Conservation (phyloP, 2,888 invertebrate genomes). For the Oscheius sp. region DNA sequence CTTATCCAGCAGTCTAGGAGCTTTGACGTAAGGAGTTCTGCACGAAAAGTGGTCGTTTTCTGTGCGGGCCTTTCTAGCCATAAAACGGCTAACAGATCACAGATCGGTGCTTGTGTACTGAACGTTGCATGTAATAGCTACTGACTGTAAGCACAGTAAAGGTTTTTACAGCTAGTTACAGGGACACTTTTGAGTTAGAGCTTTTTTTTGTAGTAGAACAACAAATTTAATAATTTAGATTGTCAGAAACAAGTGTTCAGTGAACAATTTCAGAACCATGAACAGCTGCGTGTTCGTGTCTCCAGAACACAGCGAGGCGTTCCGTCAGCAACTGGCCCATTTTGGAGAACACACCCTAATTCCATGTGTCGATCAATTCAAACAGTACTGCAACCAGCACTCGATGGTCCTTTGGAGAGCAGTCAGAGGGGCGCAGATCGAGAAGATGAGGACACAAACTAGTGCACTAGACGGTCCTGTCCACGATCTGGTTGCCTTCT, state of each 20-base stretch:
- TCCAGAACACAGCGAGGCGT: slow-evolving; percentile 50
- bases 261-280: slow-evolving; percentile 40
- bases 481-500: slow-evolving; percentile 64
- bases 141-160: too few species aligned
- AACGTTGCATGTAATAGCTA: background rate
- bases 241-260: too few species aligned
- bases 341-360: slow-evolving; percentile 65
- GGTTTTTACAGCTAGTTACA: too few species aligned
- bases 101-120: too few species aligned
- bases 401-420: slow-evolving; percentile 59
- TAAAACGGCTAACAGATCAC: too few species aligned
- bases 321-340: slow-evolving; percentile 50
- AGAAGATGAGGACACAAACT: slow-evolving; percentile 46
- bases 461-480: slow-evolving; percentile 50
- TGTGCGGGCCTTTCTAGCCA: too few species aligned
- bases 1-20: background rate
- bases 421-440: slow-evolving; percentile 60
- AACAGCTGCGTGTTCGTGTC: slow-evolving; percentile 36
- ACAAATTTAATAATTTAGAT: too few species aligned
- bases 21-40: background rate
- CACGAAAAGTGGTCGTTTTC: too few species aligned
- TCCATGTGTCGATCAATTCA: slow-evolving; percentile 71
- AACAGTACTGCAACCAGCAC: slow-evolving; percentile 68
- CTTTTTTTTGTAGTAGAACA: too few species aligned
- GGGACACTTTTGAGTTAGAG: too few species aligned